Evolutionary conservation across 1,140 invertebrate species (phyloP).

Genomic region (Habropoda laboriosa): DNA sequence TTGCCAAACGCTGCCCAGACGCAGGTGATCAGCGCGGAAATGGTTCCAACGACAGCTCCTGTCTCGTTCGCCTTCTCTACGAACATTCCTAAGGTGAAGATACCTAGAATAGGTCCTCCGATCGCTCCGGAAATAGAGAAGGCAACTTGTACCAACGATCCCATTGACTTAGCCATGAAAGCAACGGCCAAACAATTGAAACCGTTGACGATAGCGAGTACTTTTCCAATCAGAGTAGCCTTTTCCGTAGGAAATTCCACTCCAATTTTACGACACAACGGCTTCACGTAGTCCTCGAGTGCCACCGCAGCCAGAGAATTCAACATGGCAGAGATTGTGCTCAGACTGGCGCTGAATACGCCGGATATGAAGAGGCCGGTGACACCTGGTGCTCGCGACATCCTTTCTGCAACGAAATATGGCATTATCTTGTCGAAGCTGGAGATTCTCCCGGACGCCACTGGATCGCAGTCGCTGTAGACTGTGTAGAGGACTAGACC

Average conservation of each 20-base stretch:
- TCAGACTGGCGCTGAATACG: constrained; percentile 88
- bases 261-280: constrained; percentile 58
- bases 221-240: constrained; percentile 79
- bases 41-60: constrained; percentile 88
- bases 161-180: constrained; percentile 87
- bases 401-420: constrained; percentile 88
- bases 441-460: constrained; percentile 82
- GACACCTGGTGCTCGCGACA: constrained; percentile 87
- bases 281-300: constrained; percentile 90
- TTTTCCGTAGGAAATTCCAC: constrained; percentile 77
- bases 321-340: constrained; percentile 92
- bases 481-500: constrained; percentile 90
- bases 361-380: constrained; percentile 84
- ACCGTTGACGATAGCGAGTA: constrained; percentile 87
- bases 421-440: constrained; percentile 75
- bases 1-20: constrained; percentile 93
- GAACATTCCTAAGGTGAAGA: constrained; percentile 91
- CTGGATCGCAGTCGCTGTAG: constrained; percentile 90
- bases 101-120: constrained; percentile 89
- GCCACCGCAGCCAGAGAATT: constrained; percentile 94
- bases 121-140: constrained; percentile 89
- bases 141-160: constrained; percentile 88
- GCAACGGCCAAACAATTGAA: constrained; percentile 87
- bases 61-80: constrained; percentile 85
- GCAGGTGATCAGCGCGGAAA: constrained; percentile 86